A percentile compares a stretch with the other conserved stretches of the same genome.
These are phyloP conservation scores for Lordiphosa mommai DNA, from an alignment of 1,140 invertebrate genomes.

Conservation along the genomic window DNA sequence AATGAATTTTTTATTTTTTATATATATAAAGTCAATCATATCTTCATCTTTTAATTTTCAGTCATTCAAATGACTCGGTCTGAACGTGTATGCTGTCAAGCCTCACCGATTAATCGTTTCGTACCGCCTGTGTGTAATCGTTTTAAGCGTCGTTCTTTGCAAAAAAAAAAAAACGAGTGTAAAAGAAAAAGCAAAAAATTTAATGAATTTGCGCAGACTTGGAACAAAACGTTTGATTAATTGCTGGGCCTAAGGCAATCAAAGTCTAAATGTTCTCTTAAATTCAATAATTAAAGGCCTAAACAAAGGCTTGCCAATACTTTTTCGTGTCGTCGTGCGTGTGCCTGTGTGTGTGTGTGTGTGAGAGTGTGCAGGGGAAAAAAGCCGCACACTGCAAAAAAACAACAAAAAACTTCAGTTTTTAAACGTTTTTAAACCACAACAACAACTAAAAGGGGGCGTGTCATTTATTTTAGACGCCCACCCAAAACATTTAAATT, in stretches of 20 bases:
- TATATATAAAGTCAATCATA: too few species aligned
- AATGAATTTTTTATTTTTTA: too few species aligned
- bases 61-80: not conserved
- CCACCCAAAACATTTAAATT: slow-evolving; percentile 2
- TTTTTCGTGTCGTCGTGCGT: slow-evolving; percentile 15
- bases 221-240: slow-evolving; percentile 16
- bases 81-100: slow-evolving; percentile 18
- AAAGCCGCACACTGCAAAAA: slow-evolving; percentile 62
- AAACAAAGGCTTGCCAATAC: slow-evolving; percentile 9
- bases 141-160: slow-evolving; percentile 65
- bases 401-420: slow-evolving; percentile 17
- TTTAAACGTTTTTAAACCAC: slow-evolving; percentile 7
- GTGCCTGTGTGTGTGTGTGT: slow-evolving; percentile 6
- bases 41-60: too few species aligned
- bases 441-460: slow-evolving; percentile 4
- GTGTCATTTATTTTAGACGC: not conserved
- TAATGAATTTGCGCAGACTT: slow-evolving; percentile 50
- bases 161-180: slow-evolving; percentile 65
- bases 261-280: slow-evolving; percentile 9
- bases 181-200: slow-evolving; percentile 14
- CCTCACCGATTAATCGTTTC: slow-evolving; percentile 40
- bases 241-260: slow-evolving; percentile 3
- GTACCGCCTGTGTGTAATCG: slow-evolving; percentile 46
- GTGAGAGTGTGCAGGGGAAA: slow-evolving; percentile 42
- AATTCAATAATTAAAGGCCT: not conserved